These are phyloP conservation scores for Phataginus tricuspis DNA, from an alignment of 2,797 vertebrate genomes.

Conservation along the genomic window DNA sequence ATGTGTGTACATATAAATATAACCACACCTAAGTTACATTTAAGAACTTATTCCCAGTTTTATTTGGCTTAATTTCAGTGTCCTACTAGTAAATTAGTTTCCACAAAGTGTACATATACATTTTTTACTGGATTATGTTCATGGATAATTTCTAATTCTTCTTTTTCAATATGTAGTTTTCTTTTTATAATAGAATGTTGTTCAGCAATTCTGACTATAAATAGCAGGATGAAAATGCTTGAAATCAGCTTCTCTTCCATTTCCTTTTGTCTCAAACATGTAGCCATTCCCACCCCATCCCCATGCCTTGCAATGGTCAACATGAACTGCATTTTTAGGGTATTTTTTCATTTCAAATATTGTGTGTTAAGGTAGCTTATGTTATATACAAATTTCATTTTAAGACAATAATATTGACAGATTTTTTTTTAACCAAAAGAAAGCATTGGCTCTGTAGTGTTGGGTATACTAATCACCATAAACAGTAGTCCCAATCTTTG, in stretches of 20 bases:
- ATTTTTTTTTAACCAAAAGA: not conserved
- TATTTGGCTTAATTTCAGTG: not conserved
- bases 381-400: not conserved
- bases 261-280: not conserved
- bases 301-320: not conserved
- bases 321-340: not conserved
- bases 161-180: not conserved
- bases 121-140: not conserved
- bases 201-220: not conserved
- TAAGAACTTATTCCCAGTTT: not conserved
- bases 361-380: not conserved
- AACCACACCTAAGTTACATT: not conserved
- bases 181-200: not conserved
- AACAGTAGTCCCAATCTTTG: not conserved
- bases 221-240: not conserved
- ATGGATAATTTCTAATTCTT: not conserved
- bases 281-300: not conserved
- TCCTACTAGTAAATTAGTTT: not conserved
- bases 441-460: accelerated
- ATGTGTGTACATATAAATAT: not conserved
- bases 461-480: not conserved
- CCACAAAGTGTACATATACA: not conserved
- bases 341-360: not conserved
- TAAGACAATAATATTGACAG: not conserved
- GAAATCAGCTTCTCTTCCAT: not conserved